Base-by-base conservation (phyloP, 2,797 vertebrate species). In the Bradypodion pumilum region DNA sequence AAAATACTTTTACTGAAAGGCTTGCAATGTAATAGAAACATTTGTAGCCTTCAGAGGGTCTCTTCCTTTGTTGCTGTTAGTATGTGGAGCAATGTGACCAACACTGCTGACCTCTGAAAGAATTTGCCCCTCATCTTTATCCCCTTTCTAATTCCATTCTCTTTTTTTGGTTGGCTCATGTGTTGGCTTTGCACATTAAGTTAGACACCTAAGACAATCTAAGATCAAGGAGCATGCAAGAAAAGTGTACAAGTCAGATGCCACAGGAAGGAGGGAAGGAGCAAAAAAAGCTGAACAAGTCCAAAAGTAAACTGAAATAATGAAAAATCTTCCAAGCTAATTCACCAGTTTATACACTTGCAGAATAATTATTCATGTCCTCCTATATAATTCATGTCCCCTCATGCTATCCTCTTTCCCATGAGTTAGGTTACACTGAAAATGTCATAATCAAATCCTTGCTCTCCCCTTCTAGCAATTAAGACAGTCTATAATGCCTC, bases 1-100 rank as follows among this genome's bases (percentile, higher is more conserved):
- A 91, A 49, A 90, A 78, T 74, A 77, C n/a, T n/a, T n/a, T n/a
- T n/a, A n/a, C 87, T 79, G 81, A 10, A 83, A 90, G 75, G 42
- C 49, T 74, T 81, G 83, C 16, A 80, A 32, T 29, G 63, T 56
- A 90, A 84, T 60, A 90, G 90, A 89, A 94, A 81, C 69, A 92
- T 35, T 32, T 90, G 85, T 63, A 74, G 29, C 69, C 81, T 86
- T 13, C 62, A 69, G 89, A 89, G 37, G 44, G 69, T 62, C 81
- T 90, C 89, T 92, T 82, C 87, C 83, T 82, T 88, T 84, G 44
- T 29, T 72, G 88, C 49, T 88, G 74, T 74, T 78, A 82, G 70
- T 81, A 89, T 78, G 80, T 74, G 89, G 74, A 87, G 78, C 62
- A 49, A 86, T 88, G 81, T 81, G 86, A 81, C 19, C 78, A 88